A percentile compares a stretch with the other conserved stretches of the same genome.
phyloP scores from a whole-genome alignment of 2,113 vertebrate genomes.

The Sardina pilchardus region DNA sequence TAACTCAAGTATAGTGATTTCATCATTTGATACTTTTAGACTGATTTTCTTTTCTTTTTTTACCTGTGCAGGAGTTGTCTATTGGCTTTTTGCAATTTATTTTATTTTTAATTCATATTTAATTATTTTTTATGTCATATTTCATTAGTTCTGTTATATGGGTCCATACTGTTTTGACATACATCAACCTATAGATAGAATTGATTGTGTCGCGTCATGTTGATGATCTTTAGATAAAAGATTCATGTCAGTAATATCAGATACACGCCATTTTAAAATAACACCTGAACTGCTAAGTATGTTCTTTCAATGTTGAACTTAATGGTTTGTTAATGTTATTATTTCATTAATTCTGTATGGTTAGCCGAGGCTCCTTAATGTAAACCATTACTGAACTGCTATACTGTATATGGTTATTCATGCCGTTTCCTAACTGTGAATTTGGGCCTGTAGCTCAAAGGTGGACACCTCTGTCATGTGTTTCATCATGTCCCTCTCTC shows the following conservation, averaged over 20 bases:
- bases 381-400: not conserved
- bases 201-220: not conserved
- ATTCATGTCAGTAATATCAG: not conserved
- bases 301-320: not conserved
- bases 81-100: not conserved
- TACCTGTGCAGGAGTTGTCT: not conserved
- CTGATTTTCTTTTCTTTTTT: not conserved
- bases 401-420: not conserved
- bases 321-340: not conserved
- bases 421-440: not conserved
- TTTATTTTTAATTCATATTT: not conserved
- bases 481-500: too few relatives aligned
- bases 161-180: not conserved
- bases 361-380: not conserved
- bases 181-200: not conserved
- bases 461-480: too few relatives aligned
- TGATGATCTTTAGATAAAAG: not conserved
- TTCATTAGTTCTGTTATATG: not conserved
- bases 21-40: not conserved
- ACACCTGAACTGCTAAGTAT: not conserved
- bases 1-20: not conserved
- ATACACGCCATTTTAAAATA: not conserved
- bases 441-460: not conserved
- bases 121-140: not conserved
- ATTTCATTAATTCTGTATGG: not conserved